Evolutionary conservation across 2,113 vertebrate genomes (phyloP), one percentile per base, ranked within the genome.

Genomic region (Oreotrochilus melanogaster): DNA sequence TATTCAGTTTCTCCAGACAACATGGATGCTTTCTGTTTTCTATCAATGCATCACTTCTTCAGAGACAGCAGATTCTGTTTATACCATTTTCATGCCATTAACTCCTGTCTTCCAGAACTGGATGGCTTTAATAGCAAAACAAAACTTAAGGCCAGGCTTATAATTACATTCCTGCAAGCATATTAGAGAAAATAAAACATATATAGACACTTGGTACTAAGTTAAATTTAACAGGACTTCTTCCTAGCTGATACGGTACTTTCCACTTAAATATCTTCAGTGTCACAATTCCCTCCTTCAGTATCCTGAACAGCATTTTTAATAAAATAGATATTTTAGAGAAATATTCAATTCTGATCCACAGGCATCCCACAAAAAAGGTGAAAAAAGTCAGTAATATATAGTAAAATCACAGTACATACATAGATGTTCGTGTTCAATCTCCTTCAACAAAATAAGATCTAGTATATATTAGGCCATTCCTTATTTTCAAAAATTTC

Each of bases 361-460:
- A 31, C 5, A 64, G 3, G 3, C 0, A 6, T 4, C 24, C 18
- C 33, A 43, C 3, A n/a, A 61, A 47, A 17, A 47, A 47, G 39
- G 39, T 39, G 39, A 80, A 13, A 81, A 73, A 81, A 85, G n/a
- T 27, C 2, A 51, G 5, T 43, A 35, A 14, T 8, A 16, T 50
- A 45, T 17, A 37, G 4, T 18, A 51, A 91, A 56, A 78, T 51
- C 7, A 70, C 8, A 56, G 21, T 23, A 17, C 3, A 33, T 8
- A 57, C 37, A 75, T 16, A 45, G 14, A 66, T 5, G 2, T 71
- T 89, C 14, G 2, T 0, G 1, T 76, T 85, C 35, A 50, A 50
- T 50, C 3, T 4, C 28, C 6, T 60, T 78, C 18, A 57, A 67
- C 14, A 74, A 74, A 66, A 47, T 35, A 47, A 48, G 6, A 12